Base-by-base conservation (phyloP, 2,797 vertebrate genomes). In the Acrocephalus scirpaceus region DNA sequence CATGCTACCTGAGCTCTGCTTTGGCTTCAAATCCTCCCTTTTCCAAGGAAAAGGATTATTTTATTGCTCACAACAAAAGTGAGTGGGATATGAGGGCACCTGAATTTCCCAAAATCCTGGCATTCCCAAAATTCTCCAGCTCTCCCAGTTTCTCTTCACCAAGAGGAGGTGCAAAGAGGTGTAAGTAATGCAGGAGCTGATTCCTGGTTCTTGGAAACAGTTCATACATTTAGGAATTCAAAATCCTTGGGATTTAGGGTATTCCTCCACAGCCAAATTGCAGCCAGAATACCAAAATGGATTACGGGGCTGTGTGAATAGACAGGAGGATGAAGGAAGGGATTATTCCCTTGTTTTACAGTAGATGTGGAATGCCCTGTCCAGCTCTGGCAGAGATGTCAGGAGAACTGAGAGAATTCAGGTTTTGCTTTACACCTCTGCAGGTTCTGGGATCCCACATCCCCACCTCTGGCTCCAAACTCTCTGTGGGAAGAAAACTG, bases 271-370 rank as follows among this genome's bases (percentile, higher is more conserved):
- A 71, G 58, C 30, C 61, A 57, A 18, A 8, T 13, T 21, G 20
- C 44, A 64, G 61, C 20, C 0, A 7, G 64, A 54, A 23, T 32
- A 22, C 4, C 1, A 0, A 40, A 38, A 62, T 0, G 1, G 29
- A n/a, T 54, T 86, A 11, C 13, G 61, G 34, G 64, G 40, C 13
- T 54, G 29, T 7, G 1, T n/a, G 64, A 34, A 29, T 2, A 21
- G 20, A 11, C 8, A 60, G 6, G 3, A 71, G 44, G 32, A 13
- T 15, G 29, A 66, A 53, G 18, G 19, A 78, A 26, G 54, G 5
- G 5, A 32, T 44, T 17, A 15, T 26, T 40, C 36, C 42, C 21
- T 80, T 25, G 45, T 40, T 51, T 42, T 32, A 8, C 18, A 16
- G 17, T 32, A 71, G 44, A 13, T 45, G 20, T 56, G 47, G 32